phyloP scores from a whole-genome alignment of 2,888 invertebrate species.

The Plutella xylostella region DNA sequence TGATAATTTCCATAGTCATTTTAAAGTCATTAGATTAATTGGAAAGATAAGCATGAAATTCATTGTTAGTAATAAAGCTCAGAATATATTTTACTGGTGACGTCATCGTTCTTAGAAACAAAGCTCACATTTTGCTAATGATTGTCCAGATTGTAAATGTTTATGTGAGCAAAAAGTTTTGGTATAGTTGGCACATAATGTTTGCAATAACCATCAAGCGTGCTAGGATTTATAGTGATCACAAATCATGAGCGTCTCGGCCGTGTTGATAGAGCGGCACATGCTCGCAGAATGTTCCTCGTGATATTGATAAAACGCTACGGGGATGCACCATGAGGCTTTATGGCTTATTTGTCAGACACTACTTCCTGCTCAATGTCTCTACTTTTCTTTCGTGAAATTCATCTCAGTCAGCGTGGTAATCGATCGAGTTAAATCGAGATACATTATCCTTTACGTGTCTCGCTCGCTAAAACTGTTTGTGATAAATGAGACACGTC shows the following conservation, averaged over 20 bases:
- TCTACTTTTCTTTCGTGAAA: slow-evolving; percentile 27
- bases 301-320: slow-evolving; percentile 2
- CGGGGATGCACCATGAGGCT: not conserved
- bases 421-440: slow-evolving; percentile 39
- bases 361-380: not conserved
- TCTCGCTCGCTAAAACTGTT: slow-evolving; percentile 42
- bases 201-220: slow-evolving; percentile 4
- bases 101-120: no score
- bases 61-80: no score
- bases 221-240: slow-evolving; percentile 1
- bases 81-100: no score
- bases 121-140: no score
- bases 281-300: slow-evolving; percentile 1
- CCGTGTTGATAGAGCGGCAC: not conserved
- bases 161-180: slow-evolving; percentile 4
- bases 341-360: not conserved
- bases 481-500: slow-evolving; percentile 50
- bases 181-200: not conserved
- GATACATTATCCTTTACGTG: slow-evolving; percentile 44
- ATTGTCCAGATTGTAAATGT: not conserved
- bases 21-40: no score
- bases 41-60: no score
- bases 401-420: slow-evolving; percentile 44
- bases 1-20: not conserved
- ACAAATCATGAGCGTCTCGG: slow-evolving; percentile 8